These are phyloP conservation scores for Cerastis leucographa DNA, from an alignment of 2,888 invertebrate genomes.

Conservation along the genomic window DNA sequence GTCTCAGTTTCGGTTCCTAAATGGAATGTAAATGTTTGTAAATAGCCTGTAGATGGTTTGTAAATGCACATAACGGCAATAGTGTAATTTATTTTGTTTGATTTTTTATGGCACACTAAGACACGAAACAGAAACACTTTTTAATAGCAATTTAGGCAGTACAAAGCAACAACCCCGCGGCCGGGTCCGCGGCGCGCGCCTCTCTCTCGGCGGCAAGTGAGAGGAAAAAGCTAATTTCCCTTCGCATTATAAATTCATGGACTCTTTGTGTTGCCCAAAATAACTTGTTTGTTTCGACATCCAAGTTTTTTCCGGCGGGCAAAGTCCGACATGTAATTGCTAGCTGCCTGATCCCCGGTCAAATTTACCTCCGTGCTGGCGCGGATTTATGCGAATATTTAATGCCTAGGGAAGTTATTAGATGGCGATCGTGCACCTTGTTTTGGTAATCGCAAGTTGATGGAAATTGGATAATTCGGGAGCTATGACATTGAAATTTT, in stretches of 20 bases:
- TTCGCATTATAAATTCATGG: slow-evolving; percentile 87
- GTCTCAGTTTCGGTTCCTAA: neutral
- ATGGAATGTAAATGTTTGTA: neutral
- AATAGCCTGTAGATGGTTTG: neutral
- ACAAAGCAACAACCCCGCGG: slow-evolving; percentile 5
- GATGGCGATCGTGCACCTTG: slow-evolving; percentile 24
- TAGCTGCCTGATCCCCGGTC: slow-evolving; percentile 71
- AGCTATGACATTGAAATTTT: neutral
- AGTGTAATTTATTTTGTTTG: neutral
- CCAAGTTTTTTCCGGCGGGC: slow-evolving; percentile 74
- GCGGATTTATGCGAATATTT: slow-evolving; percentile 67
- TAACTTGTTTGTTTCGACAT: slow-evolving; percentile 87
- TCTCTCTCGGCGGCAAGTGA: slow-evolving; percentile 63
- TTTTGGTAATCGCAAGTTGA: slow-evolving; percentile 8
- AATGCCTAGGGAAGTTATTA: slow-evolving; percentile 49
- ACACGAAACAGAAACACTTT: slow-evolving; percentile 12
- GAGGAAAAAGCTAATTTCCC: slow-evolving; percentile 88
- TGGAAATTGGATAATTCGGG: neutral
- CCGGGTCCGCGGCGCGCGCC: slow-evolving; percentile 18
- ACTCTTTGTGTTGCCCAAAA: slow-evolving; percentile 85
- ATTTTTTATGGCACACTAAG: neutral
- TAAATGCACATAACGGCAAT: neutral
- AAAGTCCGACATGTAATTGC: slow-evolving; percentile 79
- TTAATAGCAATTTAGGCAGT: slow-evolving; percentile 19
- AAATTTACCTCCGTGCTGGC: slow-evolving; percentile 54